phyloP scores from a whole-genome alignment of 2,888 invertebrate genomes.

The Colostygia pectinataria region DNA sequence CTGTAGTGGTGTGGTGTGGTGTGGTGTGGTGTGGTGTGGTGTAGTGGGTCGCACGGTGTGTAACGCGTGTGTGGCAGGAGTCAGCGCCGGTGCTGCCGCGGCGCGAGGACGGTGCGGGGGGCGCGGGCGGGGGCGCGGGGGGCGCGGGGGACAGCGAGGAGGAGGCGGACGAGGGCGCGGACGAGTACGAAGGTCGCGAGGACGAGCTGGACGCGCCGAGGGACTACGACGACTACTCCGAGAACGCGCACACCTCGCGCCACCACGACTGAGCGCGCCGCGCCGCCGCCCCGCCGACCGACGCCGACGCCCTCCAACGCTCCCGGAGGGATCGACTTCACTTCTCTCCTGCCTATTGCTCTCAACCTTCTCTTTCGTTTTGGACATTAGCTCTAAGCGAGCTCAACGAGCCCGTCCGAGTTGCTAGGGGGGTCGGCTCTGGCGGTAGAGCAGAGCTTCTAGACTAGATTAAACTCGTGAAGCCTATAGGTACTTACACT shows the following conservation, averaged over 20 bases:
- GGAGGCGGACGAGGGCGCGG: constrained; percentile 46
- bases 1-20: neutral
- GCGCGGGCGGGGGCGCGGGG: constrained; percentile 37
- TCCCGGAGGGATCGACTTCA: too few species aligned
- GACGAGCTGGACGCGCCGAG: constrained; percentile 62
- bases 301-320: too few species aligned
- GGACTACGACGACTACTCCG: constrained; percentile 76
- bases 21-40: neutral
- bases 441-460: neutral
- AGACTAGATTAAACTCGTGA: neutral
- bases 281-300: neutral
- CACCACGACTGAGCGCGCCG: constrained; percentile 59
- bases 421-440: neutral
- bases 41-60: neutral
- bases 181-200: constrained; percentile 59
- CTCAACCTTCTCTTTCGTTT: too few species aligned
- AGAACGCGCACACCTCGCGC: constrained; percentile 66
- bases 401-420: neutral
- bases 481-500: constrained; percentile 11
- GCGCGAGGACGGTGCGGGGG: constrained; percentile 40
- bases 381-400: neutral
- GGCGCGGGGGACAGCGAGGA: constrained; percentile 40
- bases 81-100: constrained; percentile 47
- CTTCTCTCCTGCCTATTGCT: neutral
- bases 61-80: constrained; percentile 39